A percentile compares a stretch with the other conserved stretches of the same genome.
Evolutionary conservation across 2,888 invertebrate genomes (phyloP).

Genomic region (Dorcus hopei): DNA sequence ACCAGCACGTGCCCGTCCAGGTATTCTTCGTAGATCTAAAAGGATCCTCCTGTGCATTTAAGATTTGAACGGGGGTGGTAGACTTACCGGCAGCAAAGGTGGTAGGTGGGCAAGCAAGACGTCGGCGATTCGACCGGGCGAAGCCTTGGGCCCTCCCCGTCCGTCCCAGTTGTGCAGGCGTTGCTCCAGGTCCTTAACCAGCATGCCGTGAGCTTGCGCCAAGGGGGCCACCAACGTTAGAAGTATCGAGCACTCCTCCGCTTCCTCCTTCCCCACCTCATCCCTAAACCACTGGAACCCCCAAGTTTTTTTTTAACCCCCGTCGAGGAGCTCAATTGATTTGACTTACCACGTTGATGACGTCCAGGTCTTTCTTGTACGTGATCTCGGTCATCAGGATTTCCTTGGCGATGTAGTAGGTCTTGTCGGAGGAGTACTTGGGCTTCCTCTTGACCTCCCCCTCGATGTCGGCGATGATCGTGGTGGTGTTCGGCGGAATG

Average conservation of each 20-base stretch:
- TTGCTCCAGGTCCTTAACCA: conserved; percentile 76
- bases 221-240: conserved; percentile 66
- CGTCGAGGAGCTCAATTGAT: not conserved
- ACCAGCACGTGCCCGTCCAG: conserved; percentile 72
- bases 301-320: conserved; percentile 8
- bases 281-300: conserved; percentile 69
- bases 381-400: conserved; percentile 94
- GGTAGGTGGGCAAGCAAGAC: conserved; percentile 68
- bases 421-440: conserved; percentile 53
- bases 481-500: conserved; percentile 40
- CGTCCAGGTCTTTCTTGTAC: conserved; percentile 90
- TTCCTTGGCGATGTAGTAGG: conserved; percentile 87
- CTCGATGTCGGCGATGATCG: conserved; percentile 48
- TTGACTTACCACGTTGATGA: conserved; percentile 76
- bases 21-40: conserved; percentile 67
- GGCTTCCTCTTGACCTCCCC: conserved; percentile 46
- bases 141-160: conserved; percentile 49
- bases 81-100: conserved; percentile 56
- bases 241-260: conserved; percentile 60
- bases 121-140: conserved; percentile 66
- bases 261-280: conserved; percentile 56
- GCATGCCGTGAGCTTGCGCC: conserved; percentile 76
- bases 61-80: too few species aligned
- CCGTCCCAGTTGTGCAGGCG: conserved; percentile 73
- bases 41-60: conserved; percentile 14